phyloP scores from a whole-genome alignment of 2,113 vertebrate species.

The Neotoma lepida region DNA sequence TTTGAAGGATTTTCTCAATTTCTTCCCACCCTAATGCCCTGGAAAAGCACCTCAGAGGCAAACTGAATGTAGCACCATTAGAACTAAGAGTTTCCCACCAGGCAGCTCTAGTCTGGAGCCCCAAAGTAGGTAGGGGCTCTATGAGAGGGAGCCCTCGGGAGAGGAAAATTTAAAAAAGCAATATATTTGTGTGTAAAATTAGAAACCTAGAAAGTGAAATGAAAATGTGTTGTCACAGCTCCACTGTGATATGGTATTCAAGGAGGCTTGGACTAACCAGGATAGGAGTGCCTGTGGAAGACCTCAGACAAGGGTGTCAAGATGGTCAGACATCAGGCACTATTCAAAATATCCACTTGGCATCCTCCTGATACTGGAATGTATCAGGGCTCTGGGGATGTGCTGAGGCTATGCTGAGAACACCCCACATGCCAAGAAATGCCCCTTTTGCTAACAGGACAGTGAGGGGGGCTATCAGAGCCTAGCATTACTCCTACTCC shows the following conservation, averaged over 20 bases:
- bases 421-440: background rate
- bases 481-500: background rate
- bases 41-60: background rate
- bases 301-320: background rate
- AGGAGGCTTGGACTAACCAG: background rate
- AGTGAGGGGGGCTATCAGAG: background rate
- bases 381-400: background rate
- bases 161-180: background rate
- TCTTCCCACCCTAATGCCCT: background rate
- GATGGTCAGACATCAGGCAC: background rate
- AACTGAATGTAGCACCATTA: background rate
- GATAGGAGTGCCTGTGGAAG: background rate
- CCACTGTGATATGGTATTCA: background rate
- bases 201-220: background rate
- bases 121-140: background rate
- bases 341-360: background rate
- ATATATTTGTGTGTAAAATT: background rate
- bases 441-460: background rate
- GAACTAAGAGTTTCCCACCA: background rate
- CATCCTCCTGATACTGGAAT: background rate
- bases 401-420: background rate
- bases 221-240: background rate
- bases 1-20: background rate
- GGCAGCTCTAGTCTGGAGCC: background rate
- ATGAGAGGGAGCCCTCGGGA: background rate